Evolutionary conservation across 2,888 invertebrate species (phyloP), one percentile per base, ranked within the genome.

Genomic region (Punctoribates punctum): DNA sequence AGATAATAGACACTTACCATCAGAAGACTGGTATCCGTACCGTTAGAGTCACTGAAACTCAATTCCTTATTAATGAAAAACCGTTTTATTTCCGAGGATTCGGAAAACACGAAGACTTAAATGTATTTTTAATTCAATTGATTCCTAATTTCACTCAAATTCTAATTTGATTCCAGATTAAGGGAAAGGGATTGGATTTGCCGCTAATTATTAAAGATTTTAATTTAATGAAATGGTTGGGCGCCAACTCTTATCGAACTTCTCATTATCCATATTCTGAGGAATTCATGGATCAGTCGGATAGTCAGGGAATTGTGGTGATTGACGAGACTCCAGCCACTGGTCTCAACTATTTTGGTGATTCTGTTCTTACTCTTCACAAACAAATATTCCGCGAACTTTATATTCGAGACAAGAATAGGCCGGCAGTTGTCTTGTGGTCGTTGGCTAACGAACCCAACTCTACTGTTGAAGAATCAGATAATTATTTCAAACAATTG

Each of bases 211-310:
- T 93, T 0, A 85, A 94, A 6, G 98, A 99, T 84, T 92, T 96
- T 83, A 94, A 96, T 83, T 86, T 98, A 77, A 88, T 99, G 70
- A 90, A 91, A 83, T 99, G 98, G 98, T 87, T 96, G 75, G 96
- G 96, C 0, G 96, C 93, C 0, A 98, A 97, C 85, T 89, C 92
- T 0, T 96, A 94, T 85, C 88, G 97, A 34, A 98, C 98, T 0
- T 96, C 97, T 0, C 98, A 98, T 84, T 98, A 98, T 84, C 98
- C 98, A 0, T 98, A 98, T 84, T 94, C 96, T 0, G 97, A 98
- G 81, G 96, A 97, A 85, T 91, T 93, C 2, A 91, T 94, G 81
- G 75, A 96, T 82, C 88, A 94, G 83, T 95, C 96, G 0, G 97
- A 98, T 83, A 89, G 90, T 81, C 88, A 91, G 77, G 97, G 97